phyloP scores from a whole-genome alignment of 35 echinoderm and acorn worm genomes.

The Strongylocentrotus purpuratus region DNA sequence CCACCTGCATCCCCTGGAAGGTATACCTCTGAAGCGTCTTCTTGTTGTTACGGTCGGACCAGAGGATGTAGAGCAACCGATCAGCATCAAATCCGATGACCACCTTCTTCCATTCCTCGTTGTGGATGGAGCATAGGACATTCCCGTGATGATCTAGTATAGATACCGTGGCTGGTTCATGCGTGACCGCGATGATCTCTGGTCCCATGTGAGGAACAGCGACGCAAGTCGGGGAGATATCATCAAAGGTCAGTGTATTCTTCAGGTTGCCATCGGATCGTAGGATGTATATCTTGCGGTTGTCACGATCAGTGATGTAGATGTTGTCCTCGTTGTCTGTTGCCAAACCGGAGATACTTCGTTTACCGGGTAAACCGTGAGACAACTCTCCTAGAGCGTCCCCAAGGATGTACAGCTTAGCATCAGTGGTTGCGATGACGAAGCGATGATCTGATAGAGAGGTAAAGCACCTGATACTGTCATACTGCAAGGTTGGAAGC shows the following conservation, averaged over 20 bases:
- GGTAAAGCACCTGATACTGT: constrained; percentile 20
- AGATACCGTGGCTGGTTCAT: constrained; percentile 13
- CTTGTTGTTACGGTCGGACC: background rate
- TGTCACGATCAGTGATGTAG: constrained; percentile 13
- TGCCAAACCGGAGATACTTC: constrained; percentile 11
- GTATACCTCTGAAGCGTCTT: constrained; percentile 9
- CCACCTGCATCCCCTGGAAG: background rate
- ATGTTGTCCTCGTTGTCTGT: constrained; percentile 32
- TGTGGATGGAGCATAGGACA: constrained; percentile 1
- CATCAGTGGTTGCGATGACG: background rate
- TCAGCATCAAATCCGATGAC: background rate
- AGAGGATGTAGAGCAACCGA: constrained; percentile 20
- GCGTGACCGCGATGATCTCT: background rate
- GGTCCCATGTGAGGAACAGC: constrained; percentile 3
- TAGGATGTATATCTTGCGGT: background rate
- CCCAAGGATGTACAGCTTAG: constrained; percentile 3
- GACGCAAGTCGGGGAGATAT: constrained; percentile 18
- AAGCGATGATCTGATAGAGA: constrained; percentile 33
- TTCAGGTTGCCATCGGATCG: constrained; percentile 15
- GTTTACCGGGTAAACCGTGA: background rate
- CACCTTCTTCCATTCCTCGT: constrained; percentile 18
- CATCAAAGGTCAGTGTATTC: background rate
- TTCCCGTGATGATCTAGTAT: constrained; percentile 19
- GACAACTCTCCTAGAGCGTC: background rate
- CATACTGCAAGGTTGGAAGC: constrained; percentile 26